Percentiles rank a stretch among this genome's conserved stretches.
Conservation (phyloP, 2,888 invertebrate species). For the Notodonta ziczac region DNA sequence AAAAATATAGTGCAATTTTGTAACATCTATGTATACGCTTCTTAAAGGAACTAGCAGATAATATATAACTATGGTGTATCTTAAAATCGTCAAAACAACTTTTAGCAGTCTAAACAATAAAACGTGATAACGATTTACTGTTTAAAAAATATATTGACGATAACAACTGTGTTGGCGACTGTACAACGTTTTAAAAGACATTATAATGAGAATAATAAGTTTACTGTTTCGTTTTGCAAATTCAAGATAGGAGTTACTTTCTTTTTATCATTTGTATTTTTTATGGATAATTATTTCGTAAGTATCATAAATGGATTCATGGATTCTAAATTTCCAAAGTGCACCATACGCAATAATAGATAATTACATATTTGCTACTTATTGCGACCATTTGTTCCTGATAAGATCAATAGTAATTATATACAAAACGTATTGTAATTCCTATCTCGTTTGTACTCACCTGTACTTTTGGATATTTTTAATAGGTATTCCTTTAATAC, state of each 20-base stretch:
- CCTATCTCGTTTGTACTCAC: slow-evolving; percentile 12
- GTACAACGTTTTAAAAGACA: slow-evolving; percentile 55
- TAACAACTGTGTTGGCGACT: slow-evolving; percentile 41
- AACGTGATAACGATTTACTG: not conserved
- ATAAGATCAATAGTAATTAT: too few species aligned
- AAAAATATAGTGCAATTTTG: slow-evolving; percentile 51
- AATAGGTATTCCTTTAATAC: slow-evolving; percentile 18
- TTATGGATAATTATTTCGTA: not conserved
- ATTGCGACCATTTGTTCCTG: too few species aligned
- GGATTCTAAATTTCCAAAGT: too few species aligned
- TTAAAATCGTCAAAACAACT: not conserved
- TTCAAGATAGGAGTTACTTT: slow-evolving; percentile 25
- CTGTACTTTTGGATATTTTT: slow-evolving; percentile 12
- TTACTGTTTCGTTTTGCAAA: slow-evolving; percentile 23
- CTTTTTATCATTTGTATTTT: not conserved
- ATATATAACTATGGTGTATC: slow-evolving; percentile 7
- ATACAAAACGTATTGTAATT: slow-evolving; percentile 3
- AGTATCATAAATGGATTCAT: too few species aligned
- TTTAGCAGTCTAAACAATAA: not conserved
- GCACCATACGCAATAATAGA: too few species aligned
- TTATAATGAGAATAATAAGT: slow-evolving; percentile 33
- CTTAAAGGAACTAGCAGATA: slow-evolving; percentile 37
- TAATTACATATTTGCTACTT: too few species aligned
- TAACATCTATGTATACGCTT: slow-evolving; percentile 47
- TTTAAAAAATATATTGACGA: slow-evolving; percentile 14